Evolutionary conservation across 92 coral and sea anemone species (phyloP).

Genomic region (Nematostella vectensis): DNA sequence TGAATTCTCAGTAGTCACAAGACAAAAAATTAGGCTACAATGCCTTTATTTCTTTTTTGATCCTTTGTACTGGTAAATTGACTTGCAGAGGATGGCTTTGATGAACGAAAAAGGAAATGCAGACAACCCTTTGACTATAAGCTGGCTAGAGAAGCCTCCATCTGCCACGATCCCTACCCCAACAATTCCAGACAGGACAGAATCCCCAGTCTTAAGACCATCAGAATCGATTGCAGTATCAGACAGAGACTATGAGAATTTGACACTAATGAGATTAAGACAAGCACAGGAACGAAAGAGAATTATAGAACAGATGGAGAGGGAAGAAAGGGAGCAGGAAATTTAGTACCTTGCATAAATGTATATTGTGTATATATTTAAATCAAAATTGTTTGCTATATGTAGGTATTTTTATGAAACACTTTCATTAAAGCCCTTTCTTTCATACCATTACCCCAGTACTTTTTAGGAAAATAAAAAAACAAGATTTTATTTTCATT

Average conservation of each 20-base stretch:
- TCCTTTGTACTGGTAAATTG: too few relatives aligned
- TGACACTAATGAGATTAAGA: slow-evolving; percentile 85
- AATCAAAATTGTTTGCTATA: too few relatives aligned
- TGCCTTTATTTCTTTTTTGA: too few relatives aligned
- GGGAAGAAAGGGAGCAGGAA: slow-evolving; percentile 33
- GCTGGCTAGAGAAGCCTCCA: slow-evolving; percentile 53
- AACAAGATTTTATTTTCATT: too few relatives aligned
- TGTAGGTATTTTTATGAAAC: too few relatives aligned
- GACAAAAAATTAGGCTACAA: too few relatives aligned
- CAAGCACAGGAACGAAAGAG: slow-evolving; percentile 94
- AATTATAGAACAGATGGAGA: slow-evolving; percentile 69
- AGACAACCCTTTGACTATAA: slow-evolving; percentile 65
- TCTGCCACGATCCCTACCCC: slow-evolving; percentile 2
- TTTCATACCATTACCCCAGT: too few relatives aligned
- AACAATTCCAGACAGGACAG: not conserved
- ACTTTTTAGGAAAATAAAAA: too few relatives aligned
- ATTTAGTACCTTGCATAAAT: slow-evolving; percentile 1
- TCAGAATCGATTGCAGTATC: slow-evolving; percentile 11
- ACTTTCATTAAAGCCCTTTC: too few relatives aligned
- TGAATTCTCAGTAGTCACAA: too few relatives aligned
- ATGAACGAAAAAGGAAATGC: slow-evolving; percentile 62
- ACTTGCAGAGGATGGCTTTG: slow-evolving; percentile 80
- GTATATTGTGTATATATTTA: not conserved
- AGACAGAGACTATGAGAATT: slow-evolving; percentile 74
- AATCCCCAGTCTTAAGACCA: not conserved